Base-by-base conservation (phyloP, 2,797 vertebrate genomes). In the Enteromius afrohamiltoni region DNA sequence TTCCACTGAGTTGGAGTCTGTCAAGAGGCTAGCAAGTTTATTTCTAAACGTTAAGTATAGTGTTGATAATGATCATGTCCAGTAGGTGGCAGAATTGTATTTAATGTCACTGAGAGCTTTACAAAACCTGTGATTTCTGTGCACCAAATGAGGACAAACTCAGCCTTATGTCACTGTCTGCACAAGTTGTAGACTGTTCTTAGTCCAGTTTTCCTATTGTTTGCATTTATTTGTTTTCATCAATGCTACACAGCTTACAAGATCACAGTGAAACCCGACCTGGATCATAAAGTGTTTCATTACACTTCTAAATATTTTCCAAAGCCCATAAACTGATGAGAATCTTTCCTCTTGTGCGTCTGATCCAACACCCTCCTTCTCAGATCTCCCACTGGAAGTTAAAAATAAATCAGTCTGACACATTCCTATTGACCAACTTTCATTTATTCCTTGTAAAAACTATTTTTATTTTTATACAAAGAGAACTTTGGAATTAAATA, bases 191-290 rank as follows among this genome's bases (percentile, higher is more conserved):
- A 74, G 6, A 19, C 62, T 60, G 60, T 75, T 77, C 40, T 40
- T 70, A 75, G 78, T 69, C 73, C 76, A 19, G 85, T 19, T 37
- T 13, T 16, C 8, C 53, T 26, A 53, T 81, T 89, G 85, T 88
- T 80, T 90, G 86, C 88, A 83, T 68, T 87, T 82, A 89, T 87
- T 86, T 83, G 79, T 88, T 89, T 85, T 80, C 88, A 80, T 73
- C 29, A 9, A 68, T 45, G 77, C 82, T 29, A 8, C 49, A 34
- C 64, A 68, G 82, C 88, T 62, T 21, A 51, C 10, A 62, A 31
- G 29, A 65, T 87, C 86, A 77, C 82, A 86, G 84, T 86, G 87
- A 85, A 93, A 77, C 62, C 88, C 87, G 82, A 89, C 83, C 88
- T 76, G 85, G 88, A 89, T 87, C 86, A 88, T 88, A 89, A 84